A percentile compares a stretch with the other conserved stretches of the same genome.
These are phyloP conservation scores for Myiotriccus ornatus DNA, from an alignment of 2,797 vertebrate genomes.

Conservation along the genomic window DNA sequence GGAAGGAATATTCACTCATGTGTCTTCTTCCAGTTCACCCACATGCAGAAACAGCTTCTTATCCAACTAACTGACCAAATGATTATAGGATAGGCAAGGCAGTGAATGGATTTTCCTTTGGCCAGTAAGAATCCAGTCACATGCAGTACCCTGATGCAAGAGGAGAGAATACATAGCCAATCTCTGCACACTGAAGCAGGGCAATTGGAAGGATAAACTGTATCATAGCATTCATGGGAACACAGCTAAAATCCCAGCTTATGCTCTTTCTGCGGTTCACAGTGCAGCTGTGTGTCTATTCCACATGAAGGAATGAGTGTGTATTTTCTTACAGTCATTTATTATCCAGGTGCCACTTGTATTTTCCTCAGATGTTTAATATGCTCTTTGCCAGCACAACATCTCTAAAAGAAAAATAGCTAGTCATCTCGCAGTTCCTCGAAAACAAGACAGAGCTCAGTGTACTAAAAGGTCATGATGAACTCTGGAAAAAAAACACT, in stretches of 20 bases:
- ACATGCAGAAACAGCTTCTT: not conserved
- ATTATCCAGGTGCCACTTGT: constrained; percentile 31
- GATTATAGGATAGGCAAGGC: not conserved
- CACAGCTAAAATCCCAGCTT: not conserved
- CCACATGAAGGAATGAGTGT: not conserved
- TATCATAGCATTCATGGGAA: not conserved
- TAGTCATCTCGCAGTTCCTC: not conserved
- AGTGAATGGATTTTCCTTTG: constrained; percentile 3
- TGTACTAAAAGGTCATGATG: not conserved
- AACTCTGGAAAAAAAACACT: not conserved
- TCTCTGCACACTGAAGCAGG: not conserved
- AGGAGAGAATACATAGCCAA: constrained; percentile 30
- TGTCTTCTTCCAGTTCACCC: not conserved
- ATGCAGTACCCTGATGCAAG: constrained; percentile 36
- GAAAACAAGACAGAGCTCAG: not conserved
- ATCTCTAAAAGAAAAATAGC: not conserved
- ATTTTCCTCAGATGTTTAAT: not conserved
- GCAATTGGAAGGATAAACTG: constrained; percentile 23
- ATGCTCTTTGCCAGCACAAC: not conserved
- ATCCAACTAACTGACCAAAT: not conserved
- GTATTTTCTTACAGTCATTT: constrained; percentile 15
- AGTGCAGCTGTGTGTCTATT: constrained; percentile 1
- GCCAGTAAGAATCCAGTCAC: constrained; percentile 8
- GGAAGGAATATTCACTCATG: not conserved
- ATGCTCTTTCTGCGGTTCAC: not conserved